These are phyloP conservation scores for Wiebesia pumilae DNA, from an alignment of 1,140 invertebrate species.

Conservation along the genomic window DNA sequence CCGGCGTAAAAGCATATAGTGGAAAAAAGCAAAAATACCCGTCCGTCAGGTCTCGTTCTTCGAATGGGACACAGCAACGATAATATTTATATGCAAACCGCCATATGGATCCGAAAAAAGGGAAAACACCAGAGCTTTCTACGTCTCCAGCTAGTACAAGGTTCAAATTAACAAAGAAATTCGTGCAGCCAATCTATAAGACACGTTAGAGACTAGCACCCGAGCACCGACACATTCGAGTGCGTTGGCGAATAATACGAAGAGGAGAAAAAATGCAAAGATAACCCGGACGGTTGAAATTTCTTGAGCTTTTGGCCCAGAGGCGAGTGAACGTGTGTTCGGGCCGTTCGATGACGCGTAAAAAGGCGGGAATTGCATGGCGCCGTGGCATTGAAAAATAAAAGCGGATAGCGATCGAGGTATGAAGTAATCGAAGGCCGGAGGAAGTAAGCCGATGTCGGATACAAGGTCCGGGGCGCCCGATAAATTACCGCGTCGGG, in stretches of 20 bases:
- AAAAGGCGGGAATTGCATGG: not conserved
- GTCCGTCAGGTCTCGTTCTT: not conserved
- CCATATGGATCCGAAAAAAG: not conserved
- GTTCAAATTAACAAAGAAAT: not conserved
- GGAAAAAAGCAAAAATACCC: not conserved
- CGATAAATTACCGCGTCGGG: conserved; percentile 47
- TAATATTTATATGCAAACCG: conserved; percentile 4
- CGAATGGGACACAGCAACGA: not conserved
- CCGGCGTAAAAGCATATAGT: not conserved
- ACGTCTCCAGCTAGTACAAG: not conserved
- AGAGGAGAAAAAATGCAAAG: too few species aligned
- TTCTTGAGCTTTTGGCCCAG: too few species aligned
- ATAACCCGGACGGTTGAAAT: too few species aligned
- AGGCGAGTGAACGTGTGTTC: too few species aligned
- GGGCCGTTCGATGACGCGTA: not conserved
- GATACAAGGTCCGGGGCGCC: conserved; percentile 7
- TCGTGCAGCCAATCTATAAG: not conserved
- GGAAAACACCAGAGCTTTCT: not conserved
- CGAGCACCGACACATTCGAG: not conserved
- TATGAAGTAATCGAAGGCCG: conserved; percentile 45
- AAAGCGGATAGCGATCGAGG: not conserved
- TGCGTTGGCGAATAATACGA: too few species aligned
- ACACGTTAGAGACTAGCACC: not conserved
- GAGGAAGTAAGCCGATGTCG: conserved; percentile 25
- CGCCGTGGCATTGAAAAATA: not conserved